Conservation (phyloP, 2,113 vertebrate genomes). For the Carettochelys insculpta region DNA sequence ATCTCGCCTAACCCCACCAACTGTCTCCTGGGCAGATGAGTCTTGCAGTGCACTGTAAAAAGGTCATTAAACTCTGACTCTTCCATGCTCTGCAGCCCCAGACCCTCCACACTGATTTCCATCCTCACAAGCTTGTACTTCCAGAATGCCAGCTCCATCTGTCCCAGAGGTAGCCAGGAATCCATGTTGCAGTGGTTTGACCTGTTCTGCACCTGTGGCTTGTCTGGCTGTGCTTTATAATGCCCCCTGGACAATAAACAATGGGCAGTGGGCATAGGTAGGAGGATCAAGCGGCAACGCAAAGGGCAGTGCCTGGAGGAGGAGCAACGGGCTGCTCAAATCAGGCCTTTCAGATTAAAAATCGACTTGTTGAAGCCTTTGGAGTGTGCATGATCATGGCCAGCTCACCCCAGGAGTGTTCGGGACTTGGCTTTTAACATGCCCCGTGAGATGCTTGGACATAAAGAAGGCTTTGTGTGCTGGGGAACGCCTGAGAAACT, state of each 20-base stretch:
- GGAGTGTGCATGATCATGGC: background rate
- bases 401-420: background rate
- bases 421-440: background rate
- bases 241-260: background rate
- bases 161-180: background rate
- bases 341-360: background rate
- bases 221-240: background rate
- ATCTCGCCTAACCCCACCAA: background rate
- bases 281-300: background rate
- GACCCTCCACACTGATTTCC: background rate
- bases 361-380: background rate
- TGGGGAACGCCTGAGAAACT: background rate
- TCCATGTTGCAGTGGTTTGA: background rate
- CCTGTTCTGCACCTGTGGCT: background rate
- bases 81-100: background rate
- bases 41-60: accelerated
- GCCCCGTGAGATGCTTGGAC: background rate
- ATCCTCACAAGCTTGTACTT: background rate
- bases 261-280: background rate
- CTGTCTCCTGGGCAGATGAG: background rate
- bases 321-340: background rate
- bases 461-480: background rate
- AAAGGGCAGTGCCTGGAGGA: background rate
- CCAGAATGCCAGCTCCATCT: background rate
- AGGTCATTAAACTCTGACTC: background rate